Evolutionary conservation across 1,140 invertebrate species (phyloP), one percentile per base, ranked within the genome.

Genomic region (Protaetia brevitarsis): DNA sequence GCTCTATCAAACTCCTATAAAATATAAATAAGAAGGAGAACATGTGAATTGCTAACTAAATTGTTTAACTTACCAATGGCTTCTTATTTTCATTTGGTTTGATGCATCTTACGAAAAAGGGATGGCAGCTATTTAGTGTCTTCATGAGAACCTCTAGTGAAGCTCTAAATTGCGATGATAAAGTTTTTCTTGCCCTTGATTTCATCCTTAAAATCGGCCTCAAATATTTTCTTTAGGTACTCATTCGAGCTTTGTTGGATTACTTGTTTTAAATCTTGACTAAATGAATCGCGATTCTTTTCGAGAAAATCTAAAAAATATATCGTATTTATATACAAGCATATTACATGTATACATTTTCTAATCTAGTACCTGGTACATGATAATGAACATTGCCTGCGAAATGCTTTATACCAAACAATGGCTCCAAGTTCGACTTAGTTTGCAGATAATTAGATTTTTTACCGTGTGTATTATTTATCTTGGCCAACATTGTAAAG

Each of bases 31-130:
- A 23, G 31, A 10, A 57, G 4, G 6, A 1, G 28, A 57, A 2
- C 30, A 51, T 3, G 41, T 6, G 21, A n/a, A 36, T 26, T n/a
- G 3, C 6, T 6, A 16, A 26, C n/a, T 11, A 11, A n/a, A 19
- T 5, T 61, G n/a, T 37, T 61, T 19, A 23, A 79, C 82, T 80
- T 82, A 96, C 93, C 82, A 88, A 86, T n/a, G 94, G 86, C 79
- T 89, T 89, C 80, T 97, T 97, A 51, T 86, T 81, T 78, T 97
- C 93, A 81, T 98, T 98, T 1, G 96, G 95, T 80, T 97, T 97
- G 66, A 98, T 94, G 78, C 96, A 98, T 66, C 96, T 81, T 11
- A 98, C 88, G 77, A 98, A 98, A 80, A 93, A 97, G 26, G 95
- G 95, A 83, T 96, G 91, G 69, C 93, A 94, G 11, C 85, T 84